Percentiles rank a stretch among this genome's conserved stretches.
phyloP scores from a whole-genome alignment of 1,140 invertebrate genomes.

The Apis laboriosa region DNA sequence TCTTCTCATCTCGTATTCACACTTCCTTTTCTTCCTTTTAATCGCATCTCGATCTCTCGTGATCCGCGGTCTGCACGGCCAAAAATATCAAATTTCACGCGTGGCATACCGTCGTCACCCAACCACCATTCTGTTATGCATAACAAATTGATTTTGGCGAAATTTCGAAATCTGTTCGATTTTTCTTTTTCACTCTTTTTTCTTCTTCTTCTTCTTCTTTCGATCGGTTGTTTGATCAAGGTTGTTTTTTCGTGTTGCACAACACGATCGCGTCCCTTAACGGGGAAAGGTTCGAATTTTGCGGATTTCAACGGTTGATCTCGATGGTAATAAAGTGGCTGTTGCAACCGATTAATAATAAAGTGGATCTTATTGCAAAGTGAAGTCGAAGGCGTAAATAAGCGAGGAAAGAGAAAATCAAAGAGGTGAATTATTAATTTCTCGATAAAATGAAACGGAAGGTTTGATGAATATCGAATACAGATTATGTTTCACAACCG shows the following conservation, averaged over 20 bases:
- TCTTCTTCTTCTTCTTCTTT: neutral
- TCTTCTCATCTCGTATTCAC: neutral
- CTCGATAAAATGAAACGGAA: no score
- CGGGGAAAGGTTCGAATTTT: neutral
- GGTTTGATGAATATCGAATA: no score
- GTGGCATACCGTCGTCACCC: constrained; percentile 25
- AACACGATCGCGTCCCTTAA: neutral
- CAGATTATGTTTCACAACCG: no score
- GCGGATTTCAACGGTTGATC: neutral
- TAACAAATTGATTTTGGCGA: constrained; percentile 28
- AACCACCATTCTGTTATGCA: constrained; percentile 12
- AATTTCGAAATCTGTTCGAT: constrained; percentile 27
- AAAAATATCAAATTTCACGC: constrained; percentile 44
- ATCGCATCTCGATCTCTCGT: neutral
- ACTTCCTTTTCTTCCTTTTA: neutral
- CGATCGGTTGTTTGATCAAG: no score
- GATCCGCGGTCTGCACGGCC: neutral
- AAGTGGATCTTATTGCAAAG: neutral
- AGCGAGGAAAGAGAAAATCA: neutral
- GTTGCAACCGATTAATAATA: neutral
- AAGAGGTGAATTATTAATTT: no score
- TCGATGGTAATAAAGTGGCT: neutral
- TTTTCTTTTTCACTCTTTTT: neutral
- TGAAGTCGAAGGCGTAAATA: neutral
- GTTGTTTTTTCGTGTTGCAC: neutral